Evolutionary conservation across 2,797 vertebrate species (phyloP), one percentile per base, ranked within the genome.

Genomic region (Poeciliopsis gracilis): DNA sequence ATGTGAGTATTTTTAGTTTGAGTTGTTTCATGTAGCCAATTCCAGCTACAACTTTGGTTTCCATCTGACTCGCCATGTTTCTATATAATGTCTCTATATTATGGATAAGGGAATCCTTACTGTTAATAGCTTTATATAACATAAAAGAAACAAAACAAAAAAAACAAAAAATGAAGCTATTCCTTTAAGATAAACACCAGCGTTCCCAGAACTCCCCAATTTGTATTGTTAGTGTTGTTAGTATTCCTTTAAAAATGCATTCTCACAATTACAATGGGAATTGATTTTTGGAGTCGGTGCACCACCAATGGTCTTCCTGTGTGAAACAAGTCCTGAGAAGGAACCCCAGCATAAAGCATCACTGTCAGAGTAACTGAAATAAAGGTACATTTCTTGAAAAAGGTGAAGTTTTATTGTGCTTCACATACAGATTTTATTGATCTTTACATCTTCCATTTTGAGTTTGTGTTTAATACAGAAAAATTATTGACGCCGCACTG

Each of bases 181-280:
- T 41, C 9, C 4, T 41, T 41, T 12, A 45, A 69, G 77, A 77
- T 49, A 81, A 77, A 88, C 75, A 87, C 86, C 89, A 90, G 86
- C 63, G 66, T 77, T 79, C 73, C 73, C 71, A 33, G 13, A 16
- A 74, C 46, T 53, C 85, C 76, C n/a, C 12, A 41, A 75, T n/a
- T 28, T 55, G 61, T 13, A 76, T 61, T 57, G 15, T 59, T 59
- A 30, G 25, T 82, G 33, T 82, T n/a, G n/a, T n/a, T n/a, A n/a
- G 89, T 85, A 78, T 61, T 69, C 70, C 47, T 77, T 30, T 51
- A 59, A n/a, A 25, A 28, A 57, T n/a, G 5, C 16, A 47, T 16
- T 47, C 4, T 47, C 15, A 47, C 15, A 46, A 16, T 49, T 49
- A 6, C 47, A 49, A 7, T 7, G 47, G 18, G 7, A 49, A 51